phyloP scores from a whole-genome alignment of 1,140 invertebrate genomes.

The Cyclargus thomasi region DNA sequence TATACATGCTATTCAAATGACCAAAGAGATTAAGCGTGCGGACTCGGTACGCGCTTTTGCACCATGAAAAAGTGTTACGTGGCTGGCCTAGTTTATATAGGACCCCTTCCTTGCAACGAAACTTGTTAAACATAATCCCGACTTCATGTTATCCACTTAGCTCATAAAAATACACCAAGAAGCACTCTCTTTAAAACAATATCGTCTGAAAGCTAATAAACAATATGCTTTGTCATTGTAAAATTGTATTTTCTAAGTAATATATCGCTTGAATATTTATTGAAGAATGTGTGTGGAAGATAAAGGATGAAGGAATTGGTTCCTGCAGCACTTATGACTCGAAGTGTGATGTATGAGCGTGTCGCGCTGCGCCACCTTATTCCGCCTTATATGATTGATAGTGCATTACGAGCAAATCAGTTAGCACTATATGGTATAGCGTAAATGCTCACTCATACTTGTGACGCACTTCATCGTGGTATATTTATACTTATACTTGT shows the following conservation, averaged over 20 bases:
- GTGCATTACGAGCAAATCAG: constrained; percentile 42
- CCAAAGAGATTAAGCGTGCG: too few species aligned
- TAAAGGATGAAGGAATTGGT: constrained; percentile 41
- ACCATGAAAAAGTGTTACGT: too few species aligned
- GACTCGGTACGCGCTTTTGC: too few species aligned
- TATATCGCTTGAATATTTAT: constrained; percentile 16
- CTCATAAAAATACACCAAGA: not conserved
- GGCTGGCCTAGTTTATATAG: too few species aligned
- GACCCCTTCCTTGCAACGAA: too few species aligned
- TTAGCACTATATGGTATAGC: constrained; percentile 11
- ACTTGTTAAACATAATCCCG: too few species aligned
- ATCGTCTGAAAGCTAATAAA: not conserved
- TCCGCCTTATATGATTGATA: constrained; percentile 56
- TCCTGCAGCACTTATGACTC: constrained; percentile 61
- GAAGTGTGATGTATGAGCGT: constrained; percentile 65
- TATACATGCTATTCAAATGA: too few species aligned
- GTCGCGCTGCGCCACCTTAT: constrained; percentile 37
- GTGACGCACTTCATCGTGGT: not conserved
- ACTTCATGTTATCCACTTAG: not conserved
- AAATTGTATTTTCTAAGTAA: constrained; percentile 27
- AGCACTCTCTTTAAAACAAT: constrained; percentile 10
- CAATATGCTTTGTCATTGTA: constrained; percentile 15
- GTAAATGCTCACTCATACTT: not conserved
- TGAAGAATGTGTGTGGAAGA: constrained; percentile 29
- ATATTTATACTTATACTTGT: not conserved